These are phyloP conservation scores for Paradisaea rubra DNA, from an alignment of 2,113 vertebrate species.

Conservation along the genomic window DNA sequence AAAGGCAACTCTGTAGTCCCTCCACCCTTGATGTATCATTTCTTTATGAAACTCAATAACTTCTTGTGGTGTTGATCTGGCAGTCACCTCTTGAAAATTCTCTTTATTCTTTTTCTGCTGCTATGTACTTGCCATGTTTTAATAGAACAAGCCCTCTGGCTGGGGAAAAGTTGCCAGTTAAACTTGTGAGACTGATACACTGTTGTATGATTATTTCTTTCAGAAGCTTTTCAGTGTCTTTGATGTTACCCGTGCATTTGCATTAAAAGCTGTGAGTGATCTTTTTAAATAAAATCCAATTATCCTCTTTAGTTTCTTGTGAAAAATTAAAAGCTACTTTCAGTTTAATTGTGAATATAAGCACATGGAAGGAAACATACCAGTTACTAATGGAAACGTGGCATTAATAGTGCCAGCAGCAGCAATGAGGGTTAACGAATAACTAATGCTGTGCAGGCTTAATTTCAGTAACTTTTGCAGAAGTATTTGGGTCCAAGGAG, in stretches of 20 bases:
- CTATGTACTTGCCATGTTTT: slow-evolving; percentile 4
- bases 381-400: not conserved
- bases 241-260: slow-evolving; percentile 26
- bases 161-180: not conserved
- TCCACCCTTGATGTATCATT: not conserved
- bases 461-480: not conserved
- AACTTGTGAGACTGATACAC: not conserved
- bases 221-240: not conserved
- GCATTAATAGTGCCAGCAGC: not conserved
- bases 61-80: slow-evolving; percentile 6
- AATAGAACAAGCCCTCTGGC: slow-evolving; percentile 30
- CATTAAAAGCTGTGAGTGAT: slow-evolving; percentile 14
- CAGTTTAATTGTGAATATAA: not conserved
- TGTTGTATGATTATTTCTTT: slow-evolving; percentile 35
- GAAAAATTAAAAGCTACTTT: not conserved
- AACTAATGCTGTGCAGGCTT: not conserved
- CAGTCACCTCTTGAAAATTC: slow-evolving; percentile 39
- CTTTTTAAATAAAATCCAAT: slow-evolving; percentile 30
- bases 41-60: slow-evolving; percentile 11
- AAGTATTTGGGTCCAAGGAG: not conserved
- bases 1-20: not conserved
- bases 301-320: not conserved
- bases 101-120: slow-evolving; percentile 42
- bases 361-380: not conserved
- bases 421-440: not conserved